Evolutionary conservation across 2,113 vertebrate species (phyloP), one percentile per base, ranked within the genome.

Genomic region (Microcebus ravelobensis): DNA sequence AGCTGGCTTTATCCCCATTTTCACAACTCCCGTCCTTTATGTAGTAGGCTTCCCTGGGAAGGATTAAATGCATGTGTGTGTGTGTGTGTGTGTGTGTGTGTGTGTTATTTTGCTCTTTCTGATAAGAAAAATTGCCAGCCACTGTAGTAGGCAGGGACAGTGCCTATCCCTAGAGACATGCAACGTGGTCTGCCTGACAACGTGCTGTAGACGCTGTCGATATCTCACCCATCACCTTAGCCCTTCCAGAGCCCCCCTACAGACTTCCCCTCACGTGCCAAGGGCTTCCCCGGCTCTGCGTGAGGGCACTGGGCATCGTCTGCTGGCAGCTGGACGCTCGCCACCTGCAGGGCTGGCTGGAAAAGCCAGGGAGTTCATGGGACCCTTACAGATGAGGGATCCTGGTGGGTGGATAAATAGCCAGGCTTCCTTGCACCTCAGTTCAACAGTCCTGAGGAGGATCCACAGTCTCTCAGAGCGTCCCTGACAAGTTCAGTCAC

Each of bases 221-320:
- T 25, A 61, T 45, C n/a, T 6, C 11, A 82, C 29, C 3, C 45
- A 11, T 57, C 29, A 20, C 71, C 11, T 83, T 17, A 52, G 73
- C 50, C 59, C 42, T 70, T 84, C 6, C 0, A 0, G 9, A 90
- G 48, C 25, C 70, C 9, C 61, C 27, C 8, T 15, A 55, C 14
- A 77, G 29, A 57, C 0, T 0, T 70, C 67, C 7, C 36, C 18
- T 81, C 14, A 1, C 1, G 14, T 1, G 2, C 34, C 34, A 82
- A 68, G 12, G 10, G 45, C 15, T 71, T 71, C 36, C 15, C 12
- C 10, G 3, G 34, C 63, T 65, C 55, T 76, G 5, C 2, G 0
- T 76, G 25, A 45, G 12, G 34, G 34, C 23, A 18, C 14, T 23
- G 12, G 34, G 34, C 23, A 18, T 18, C 29, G 8, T 39, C 63